Percentiles rank a stretch among this genome's conserved stretches.
phyloP scores from a whole-genome alignment of 30 jellyfish, hydroid and myxozoan species.

The Chironex yamaguchii region DNA sequence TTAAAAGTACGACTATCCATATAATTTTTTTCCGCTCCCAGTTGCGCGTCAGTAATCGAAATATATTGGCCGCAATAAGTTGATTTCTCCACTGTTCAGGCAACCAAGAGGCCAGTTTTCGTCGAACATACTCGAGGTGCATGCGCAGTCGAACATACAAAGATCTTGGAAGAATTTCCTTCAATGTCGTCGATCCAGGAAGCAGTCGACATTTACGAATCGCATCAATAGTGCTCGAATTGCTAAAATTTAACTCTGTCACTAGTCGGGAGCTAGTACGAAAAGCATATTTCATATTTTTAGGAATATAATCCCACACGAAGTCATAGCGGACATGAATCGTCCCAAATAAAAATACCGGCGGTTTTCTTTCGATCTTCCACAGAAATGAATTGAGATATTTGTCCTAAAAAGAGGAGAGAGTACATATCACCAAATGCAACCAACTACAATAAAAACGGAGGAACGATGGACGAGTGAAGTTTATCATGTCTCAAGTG shows the following conservation, averaged over 20 bases:
- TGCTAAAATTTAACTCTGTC: slow-evolving; percentile 77
- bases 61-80: slow-evolving; percentile 65
- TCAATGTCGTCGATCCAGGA: slow-evolving; percentile 74
- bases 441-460: neutral
- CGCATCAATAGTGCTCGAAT: slow-evolving; percentile 61
- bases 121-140: slow-evolving; percentile 71
- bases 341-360: slow-evolving; percentile 83
- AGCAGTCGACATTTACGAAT: slow-evolving; percentile 74
- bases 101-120: slow-evolving; percentile 72
- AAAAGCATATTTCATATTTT: slow-evolving; percentile 76
- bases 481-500: too few species aligned
- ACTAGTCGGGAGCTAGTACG: slow-evolving; percentile 58
- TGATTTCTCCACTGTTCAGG: slow-evolving; percentile 37
- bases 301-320: slow-evolving; percentile 79
- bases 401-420: slow-evolving; percentile 59
- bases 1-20: slow-evolving; percentile 80
- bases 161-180: slow-evolving; percentile 51
- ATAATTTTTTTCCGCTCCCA: slow-evolving; percentile 79
- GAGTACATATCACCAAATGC: neutral
- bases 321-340: slow-evolving; percentile 82
- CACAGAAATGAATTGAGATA: slow-evolving; percentile 79
- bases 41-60: slow-evolving; percentile 61
- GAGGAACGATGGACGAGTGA: too few species aligned
- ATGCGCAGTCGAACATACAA: slow-evolving; percentile 53
- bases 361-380: slow-evolving; percentile 75